These are phyloP conservation scores for Epizoanthus rinbou DNA, from an alignment of 92 coral and sea anemone genomes.

Conservation along the genomic window DNA sequence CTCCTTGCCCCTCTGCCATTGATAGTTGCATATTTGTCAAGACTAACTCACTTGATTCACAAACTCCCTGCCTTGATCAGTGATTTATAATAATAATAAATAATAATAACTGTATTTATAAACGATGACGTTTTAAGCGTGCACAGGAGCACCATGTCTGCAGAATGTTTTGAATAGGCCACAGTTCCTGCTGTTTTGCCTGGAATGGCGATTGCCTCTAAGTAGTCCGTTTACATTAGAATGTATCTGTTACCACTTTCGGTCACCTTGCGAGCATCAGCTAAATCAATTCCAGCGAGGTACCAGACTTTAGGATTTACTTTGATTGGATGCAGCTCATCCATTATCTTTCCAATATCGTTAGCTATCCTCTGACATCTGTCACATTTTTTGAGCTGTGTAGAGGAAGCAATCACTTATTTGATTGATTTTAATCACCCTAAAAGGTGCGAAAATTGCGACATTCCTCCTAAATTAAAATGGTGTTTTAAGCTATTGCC, in stretches of 20 bases:
- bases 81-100: no score
- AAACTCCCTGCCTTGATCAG: constrained; percentile 81
- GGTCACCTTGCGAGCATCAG: constrained; percentile 59
- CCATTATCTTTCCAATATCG: constrained; percentile 30
- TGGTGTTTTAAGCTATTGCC: no score
- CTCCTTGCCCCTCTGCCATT: no score
- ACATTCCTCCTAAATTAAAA: no score
- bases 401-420: constrained; percentile 15
- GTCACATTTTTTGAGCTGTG: constrained; percentile 56
- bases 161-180: constrained; percentile 60
- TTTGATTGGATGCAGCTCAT: constrained; percentile 66
- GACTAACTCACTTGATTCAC: constrained; percentile 62
- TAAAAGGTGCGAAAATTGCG: no score
- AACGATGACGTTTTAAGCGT: no score
- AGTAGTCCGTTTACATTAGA: constrained; percentile 68
- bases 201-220: constrained; percentile 63
- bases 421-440: no score
- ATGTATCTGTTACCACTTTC: constrained; percentile 59
- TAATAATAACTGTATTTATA: no score
- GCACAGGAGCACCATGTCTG: constrained; percentile 77
- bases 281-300: constrained; percentile 60
- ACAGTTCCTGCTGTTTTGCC: constrained; percentile 65
- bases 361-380: constrained; percentile 53
- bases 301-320: constrained; percentile 63
- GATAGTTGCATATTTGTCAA: no score